A percentile compares a stretch with the other conserved stretches of the same genome.
These are phyloP conservation scores for Regulus satrapa DNA, from an alignment of 2,113 vertebrate species.

Conservation along the genomic window DNA sequence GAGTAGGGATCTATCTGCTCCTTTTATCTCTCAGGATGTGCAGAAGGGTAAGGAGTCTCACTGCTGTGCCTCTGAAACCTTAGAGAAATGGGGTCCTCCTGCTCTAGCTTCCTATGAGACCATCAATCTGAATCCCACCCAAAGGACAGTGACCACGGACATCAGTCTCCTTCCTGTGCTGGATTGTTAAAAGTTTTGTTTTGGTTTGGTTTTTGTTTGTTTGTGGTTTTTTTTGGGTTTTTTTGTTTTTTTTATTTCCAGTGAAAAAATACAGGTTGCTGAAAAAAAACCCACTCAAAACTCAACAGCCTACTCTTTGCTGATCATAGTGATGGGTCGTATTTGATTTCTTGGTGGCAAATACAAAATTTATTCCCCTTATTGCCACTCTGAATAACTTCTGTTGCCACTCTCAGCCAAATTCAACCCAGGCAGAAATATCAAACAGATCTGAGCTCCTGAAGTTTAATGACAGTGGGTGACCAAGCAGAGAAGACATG, in stretches of 20 bases:
- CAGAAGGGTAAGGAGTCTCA: background rate
- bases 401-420: background rate
- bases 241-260: background rate
- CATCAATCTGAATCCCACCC: background rate
- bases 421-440: background rate
- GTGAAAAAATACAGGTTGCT: background rate
- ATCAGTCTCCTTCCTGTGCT: background rate
- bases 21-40: background rate
- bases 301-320: background rate
- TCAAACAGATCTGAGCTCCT: background rate
- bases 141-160: background rate
- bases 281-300: background rate
- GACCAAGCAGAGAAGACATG: background rate
- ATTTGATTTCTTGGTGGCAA: background rate
- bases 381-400: background rate
- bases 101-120: background rate
- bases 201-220: too few species aligned
- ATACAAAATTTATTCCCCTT: background rate
- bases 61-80: background rate
- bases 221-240: too few species aligned
- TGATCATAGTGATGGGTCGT: background rate
- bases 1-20: background rate
- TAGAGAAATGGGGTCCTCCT: background rate
- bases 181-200: background rate
- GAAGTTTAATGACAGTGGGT: background rate